Percentiles rank a stretch among this genome's conserved stretches.
Conservation (phyloP, 2,113 vertebrate genomes). For the Rhombomys opimus region DNA sequence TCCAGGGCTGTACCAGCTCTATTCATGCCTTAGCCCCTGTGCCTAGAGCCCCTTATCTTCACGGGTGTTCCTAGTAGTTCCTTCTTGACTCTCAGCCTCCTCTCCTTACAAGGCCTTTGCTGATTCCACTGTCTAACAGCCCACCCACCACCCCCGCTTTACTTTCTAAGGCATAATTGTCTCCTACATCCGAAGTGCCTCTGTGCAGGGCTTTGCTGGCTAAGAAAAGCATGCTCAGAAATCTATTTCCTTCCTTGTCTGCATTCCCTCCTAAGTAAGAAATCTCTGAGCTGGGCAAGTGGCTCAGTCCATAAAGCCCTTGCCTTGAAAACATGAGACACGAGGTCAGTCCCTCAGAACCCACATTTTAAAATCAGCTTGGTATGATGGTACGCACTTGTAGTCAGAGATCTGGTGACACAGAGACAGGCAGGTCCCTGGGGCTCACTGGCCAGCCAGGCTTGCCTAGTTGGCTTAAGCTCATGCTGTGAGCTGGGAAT, state of each 20-base stretch:
- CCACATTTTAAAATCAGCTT: not conserved
- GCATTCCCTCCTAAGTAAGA: not conserved
- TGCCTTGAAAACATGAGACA: not conserved
- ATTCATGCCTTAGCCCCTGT: not conserved
- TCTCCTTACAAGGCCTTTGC: not conserved
- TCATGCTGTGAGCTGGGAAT: not conserved
- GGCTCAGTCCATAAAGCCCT: not conserved
- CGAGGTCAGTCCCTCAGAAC: not conserved
- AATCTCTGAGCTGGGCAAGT: too few species aligned
- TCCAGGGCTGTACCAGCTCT: not conserved
- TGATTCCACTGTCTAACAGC: not conserved
- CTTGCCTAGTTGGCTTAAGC: not conserved
- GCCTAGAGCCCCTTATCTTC: not conserved
- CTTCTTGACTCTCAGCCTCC: not conserved
- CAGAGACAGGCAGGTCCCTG: not conserved
- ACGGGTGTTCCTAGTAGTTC: not conserved
- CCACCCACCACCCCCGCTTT: not conserved
- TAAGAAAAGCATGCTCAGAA: constrained; percentile 29
- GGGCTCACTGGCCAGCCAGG: not conserved
- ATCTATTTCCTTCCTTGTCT: not conserved
- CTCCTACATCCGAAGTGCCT: not conserved
- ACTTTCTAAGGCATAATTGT: not conserved
- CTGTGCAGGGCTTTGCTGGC: not conserved
- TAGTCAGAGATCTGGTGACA: not conserved
- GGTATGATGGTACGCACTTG: not conserved